Conservation (phyloP, 1,140 invertebrate species). For the Helicorthomorpha holstii region DNA sequence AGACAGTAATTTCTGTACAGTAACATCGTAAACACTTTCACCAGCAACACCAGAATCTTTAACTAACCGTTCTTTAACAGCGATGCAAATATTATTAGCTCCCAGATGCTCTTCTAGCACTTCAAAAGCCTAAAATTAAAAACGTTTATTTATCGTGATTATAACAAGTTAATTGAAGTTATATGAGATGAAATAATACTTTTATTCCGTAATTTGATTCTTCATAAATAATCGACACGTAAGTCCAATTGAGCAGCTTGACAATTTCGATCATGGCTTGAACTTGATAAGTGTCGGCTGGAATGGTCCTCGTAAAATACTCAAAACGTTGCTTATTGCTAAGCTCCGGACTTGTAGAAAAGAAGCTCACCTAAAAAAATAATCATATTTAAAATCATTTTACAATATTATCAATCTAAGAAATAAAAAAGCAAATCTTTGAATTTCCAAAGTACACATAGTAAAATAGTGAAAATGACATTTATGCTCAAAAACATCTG, state of each 20-base stretch:
- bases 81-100: slow-evolving; percentile 73
- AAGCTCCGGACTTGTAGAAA: slow-evolving; percentile 84
- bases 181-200: slow-evolving; percentile 33
- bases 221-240: slow-evolving; percentile 89
- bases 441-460: no score
- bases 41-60: slow-evolving; percentile 88
- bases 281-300: slow-evolving; percentile 85
- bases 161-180: background rate
- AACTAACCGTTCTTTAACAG: slow-evolving; percentile 78
- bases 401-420: no score
- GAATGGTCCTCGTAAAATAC: slow-evolving; percentile 85
- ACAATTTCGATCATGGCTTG: slow-evolving; percentile 90
- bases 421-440: no score
- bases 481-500: no score
- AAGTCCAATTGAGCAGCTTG: slow-evolving; percentile 70
- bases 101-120: slow-evolving; percentile 69
- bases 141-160: slow-evolving; percentile 9
- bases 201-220: slow-evolving; percentile 93
- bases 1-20: slow-evolving; percentile 60
- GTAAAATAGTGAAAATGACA: no score
- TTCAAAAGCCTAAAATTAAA: slow-evolving; percentile 63
- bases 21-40: slow-evolving; percentile 68
- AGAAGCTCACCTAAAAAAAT: slow-evolving; percentile 71
- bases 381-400: no score
- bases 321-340: slow-evolving; percentile 91